Evolutionary conservation across 2,797 vertebrate species (phyloP).

Genomic region (Anomalospiza imberbis): DNA sequence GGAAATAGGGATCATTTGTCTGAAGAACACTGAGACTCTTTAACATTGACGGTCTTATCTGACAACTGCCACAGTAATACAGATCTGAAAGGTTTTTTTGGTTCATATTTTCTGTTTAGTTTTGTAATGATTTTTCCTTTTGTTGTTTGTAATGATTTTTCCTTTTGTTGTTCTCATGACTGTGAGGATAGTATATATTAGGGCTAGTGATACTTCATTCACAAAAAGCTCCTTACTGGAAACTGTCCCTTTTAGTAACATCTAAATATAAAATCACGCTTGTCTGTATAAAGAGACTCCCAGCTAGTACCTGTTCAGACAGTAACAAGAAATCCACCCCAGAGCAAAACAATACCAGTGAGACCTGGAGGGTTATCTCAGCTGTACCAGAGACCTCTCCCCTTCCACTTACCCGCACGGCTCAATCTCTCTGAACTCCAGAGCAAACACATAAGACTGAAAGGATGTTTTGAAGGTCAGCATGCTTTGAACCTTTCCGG

Average conservation of each 20-base stretch:
- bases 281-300: neutral
- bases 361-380: neutral
- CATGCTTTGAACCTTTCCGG: neutral
- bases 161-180: neutral
- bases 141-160: neutral
- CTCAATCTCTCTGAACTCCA: neutral
- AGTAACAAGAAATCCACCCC: neutral
- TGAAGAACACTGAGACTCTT: neutral
- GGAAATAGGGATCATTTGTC: neutral
- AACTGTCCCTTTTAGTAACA: neutral
- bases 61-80: neutral
- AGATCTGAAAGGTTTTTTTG: neutral
- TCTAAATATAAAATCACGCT: neutral
- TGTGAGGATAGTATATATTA: neutral
- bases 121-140: neutral
- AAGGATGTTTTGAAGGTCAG: neutral
- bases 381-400: neutral
- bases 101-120: neutral
- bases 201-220: neutral
- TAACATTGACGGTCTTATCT: neutral
- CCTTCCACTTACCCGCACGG: neutral
- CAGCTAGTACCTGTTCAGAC: neutral
- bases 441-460: neutral
- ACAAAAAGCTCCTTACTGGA: neutral
- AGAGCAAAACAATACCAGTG: neutral